Evolutionary conservation across 2,113 vertebrate species (phyloP).

Genomic region (Hippolais icterina): DNA sequence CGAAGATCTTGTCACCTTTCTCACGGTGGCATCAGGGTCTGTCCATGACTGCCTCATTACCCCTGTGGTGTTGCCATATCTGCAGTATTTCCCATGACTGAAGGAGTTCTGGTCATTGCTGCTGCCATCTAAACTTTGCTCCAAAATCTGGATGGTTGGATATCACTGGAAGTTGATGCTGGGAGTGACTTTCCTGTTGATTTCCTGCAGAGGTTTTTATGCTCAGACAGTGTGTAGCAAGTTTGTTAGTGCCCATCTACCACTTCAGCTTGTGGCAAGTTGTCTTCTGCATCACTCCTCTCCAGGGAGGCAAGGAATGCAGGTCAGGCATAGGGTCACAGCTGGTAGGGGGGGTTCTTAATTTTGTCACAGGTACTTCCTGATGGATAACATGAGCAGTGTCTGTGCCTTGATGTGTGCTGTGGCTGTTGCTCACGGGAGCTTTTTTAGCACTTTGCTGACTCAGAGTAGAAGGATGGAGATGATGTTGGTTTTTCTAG

Average conservation of each 20-base stretch:
- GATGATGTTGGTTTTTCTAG: not conserved
- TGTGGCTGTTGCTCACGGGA: not conserved
- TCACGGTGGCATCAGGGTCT: not conserved
- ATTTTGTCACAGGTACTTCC: not conserved
- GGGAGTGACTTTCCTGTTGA: not conserved
- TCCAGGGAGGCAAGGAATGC: not conserved
- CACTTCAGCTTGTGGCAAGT: not conserved
- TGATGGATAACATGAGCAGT: not conserved
- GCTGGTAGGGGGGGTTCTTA: rapidly evolving
- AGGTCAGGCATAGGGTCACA: not conserved
- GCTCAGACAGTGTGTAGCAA: not conserved
- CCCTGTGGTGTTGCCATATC: not conserved
- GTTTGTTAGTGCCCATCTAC: not conserved
- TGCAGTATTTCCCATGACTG: not conserved
- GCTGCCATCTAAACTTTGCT: not conserved
- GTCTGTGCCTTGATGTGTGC: rapidly evolving
- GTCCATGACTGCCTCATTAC: not conserved
- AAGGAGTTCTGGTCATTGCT: not conserved
- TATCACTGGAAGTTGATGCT: not conserved
- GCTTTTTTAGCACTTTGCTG: not conserved
- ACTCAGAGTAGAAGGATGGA: not conserved
- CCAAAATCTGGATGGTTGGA: rapidly evolving
- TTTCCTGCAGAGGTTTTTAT: not conserved
- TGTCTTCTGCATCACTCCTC: not conserved
- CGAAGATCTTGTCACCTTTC: not conserved